Percentiles rank a stretch among this genome's conserved stretches.
phyloP scores from a whole-genome alignment of 2,797 vertebrate species.

The Chaenodraco wilsoni region DNA sequence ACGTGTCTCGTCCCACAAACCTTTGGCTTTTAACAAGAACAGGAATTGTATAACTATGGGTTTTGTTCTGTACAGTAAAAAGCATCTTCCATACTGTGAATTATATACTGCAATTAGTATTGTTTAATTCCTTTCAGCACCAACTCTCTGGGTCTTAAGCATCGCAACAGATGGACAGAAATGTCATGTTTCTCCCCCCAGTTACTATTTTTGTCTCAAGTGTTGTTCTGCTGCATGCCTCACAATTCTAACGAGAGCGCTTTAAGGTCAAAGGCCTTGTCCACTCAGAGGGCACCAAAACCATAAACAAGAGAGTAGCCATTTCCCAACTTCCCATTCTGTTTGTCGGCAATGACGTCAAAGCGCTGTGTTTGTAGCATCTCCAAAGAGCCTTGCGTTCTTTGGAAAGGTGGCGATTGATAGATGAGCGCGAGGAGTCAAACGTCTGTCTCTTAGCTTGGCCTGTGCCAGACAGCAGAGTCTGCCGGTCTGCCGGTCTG shows the following conservation, averaged over 20 bases:
- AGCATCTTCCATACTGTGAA: conserved; percentile 26
- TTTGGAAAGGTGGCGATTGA: conserved; percentile 74
- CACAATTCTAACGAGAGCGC: conserved; percentile 59
- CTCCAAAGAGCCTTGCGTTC: conserved; percentile 58
- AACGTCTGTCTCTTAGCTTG: conserved; percentile 54
- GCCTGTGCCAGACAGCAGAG: conserved; percentile 64
- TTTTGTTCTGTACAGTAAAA: not conserved
- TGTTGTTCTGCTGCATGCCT: conserved; percentile 72
- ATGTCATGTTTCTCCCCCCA: conserved; percentile 64
- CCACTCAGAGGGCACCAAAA: conserved; percentile 56
- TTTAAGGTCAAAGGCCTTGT: conserved; percentile 73
- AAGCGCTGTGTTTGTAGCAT: conserved; percentile 67
- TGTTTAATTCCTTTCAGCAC: conserved; percentile 69
- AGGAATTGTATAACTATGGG: not conserved
- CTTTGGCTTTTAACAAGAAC: conserved; percentile 2
- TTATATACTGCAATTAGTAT: conserved; percentile 63
- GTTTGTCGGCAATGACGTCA: conserved; percentile 65
- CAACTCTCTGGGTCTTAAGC: conserved; percentile 54
- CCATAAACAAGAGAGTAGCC: conserved; percentile 70
- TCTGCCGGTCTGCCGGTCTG: conserved; percentile 60
- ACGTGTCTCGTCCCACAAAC: conserved; percentile 21
- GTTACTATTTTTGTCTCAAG: conserved; percentile 73
- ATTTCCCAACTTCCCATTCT: conserved; percentile 59
- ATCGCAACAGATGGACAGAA: conserved; percentile 73
- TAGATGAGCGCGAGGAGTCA: conserved; percentile 71